Base-by-base conservation (phyloP, 2,797 vertebrate genomes). In the Luscinia megarhynchos region DNA sequence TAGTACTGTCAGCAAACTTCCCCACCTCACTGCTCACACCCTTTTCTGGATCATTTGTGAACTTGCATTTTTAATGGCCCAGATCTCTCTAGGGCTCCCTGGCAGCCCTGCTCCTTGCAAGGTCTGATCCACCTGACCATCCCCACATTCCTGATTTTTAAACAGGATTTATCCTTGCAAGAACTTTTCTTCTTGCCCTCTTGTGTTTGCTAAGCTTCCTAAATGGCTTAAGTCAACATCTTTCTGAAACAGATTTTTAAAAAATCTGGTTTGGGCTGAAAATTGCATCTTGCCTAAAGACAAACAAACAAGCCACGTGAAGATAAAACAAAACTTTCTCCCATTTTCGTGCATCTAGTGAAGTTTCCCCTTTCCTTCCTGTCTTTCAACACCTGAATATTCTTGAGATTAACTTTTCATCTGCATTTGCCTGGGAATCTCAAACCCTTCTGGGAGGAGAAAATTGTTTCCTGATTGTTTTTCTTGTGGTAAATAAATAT, bases 401-500 rank as follows among this genome's bases (percentile, higher is more conserved):
- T 93, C 77, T 43, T 34, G 45, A 95, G 70, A 54, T 53, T 74
- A 80, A 90, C 7, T 84, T 87, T 67, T 91, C 26, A 26, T 91
- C 50, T 86, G 66, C 81, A 88, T 91, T 85, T 91, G 41, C 32
- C 16, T 86, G 69, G 55, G 67, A 91, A 87, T 95, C 77, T 94
- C 74, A 69, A 45, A 62, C 40, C 61, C 93, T 90, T 87, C 48
- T 66, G 91, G 74, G 88, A 95, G 81, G 59, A 45, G 59, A 75
- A 94, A 88, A 86, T 82, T 45, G 77, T 69, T 96, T 95, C 85
- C 90, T 69, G 53, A 55, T 61, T 66, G 34, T 58, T 86, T 91
- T 93, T 81, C 48, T 86, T 81, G 76, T 66, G 62, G 79, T 90
- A 86, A 93, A 94, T 93, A 95, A 93, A 69, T 88, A 87, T 6